Evolutionary conservation across 2,797 vertebrate genomes (phyloP).

Genomic region (Knipowitschia caucasica): DNA sequence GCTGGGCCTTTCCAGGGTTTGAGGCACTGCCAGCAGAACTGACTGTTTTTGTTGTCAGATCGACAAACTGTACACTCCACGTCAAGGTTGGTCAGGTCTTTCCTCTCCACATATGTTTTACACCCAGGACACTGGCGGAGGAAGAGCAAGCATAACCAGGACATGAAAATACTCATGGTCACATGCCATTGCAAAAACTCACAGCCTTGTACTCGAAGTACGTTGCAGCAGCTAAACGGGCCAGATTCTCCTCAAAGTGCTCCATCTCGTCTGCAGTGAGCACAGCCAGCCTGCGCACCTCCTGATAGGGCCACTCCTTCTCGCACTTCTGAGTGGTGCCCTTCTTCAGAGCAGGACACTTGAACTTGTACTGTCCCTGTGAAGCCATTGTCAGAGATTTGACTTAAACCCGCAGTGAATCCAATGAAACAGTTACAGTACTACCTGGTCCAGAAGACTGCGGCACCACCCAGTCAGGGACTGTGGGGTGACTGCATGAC

Average conservation of each 20-base stretch:
- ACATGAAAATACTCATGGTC: background rate
- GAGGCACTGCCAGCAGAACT: conserved; percentile 68
- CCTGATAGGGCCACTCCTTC: conserved; percentile 57
- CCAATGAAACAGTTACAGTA: background rate
- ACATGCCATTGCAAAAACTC: conserved; percentile 15
- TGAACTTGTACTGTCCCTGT: conserved; percentile 59
- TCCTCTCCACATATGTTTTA: conserved; percentile 40
- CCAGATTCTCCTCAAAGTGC: conserved; percentile 62
- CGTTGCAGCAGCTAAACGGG: conserved; percentile 42
- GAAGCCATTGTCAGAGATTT: background rate
- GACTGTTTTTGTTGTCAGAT: background rate
- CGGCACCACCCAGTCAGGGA: conserved; percentile 59
- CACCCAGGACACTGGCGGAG: conserved; percentile 53
- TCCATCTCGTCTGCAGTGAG: conserved; percentile 61
- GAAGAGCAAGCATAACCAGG: background rate
- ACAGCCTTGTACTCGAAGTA: conserved; percentile 53
- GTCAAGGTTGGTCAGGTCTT: conserved; percentile 40
- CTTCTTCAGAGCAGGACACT: conserved; percentile 53
- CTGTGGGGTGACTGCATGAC: conserved; percentile 66
- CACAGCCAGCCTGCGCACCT: conserved; percentile 65
- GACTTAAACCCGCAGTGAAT: background rate
- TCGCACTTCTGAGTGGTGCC: conserved; percentile 35
- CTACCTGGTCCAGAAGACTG: conserved; percentile 56
- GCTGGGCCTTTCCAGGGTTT: conserved; percentile 36
- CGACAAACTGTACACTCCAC: conserved; percentile 52